Conservation (phyloP, 2,797 vertebrate species). For the Gadopsis bispinosus region DNA sequence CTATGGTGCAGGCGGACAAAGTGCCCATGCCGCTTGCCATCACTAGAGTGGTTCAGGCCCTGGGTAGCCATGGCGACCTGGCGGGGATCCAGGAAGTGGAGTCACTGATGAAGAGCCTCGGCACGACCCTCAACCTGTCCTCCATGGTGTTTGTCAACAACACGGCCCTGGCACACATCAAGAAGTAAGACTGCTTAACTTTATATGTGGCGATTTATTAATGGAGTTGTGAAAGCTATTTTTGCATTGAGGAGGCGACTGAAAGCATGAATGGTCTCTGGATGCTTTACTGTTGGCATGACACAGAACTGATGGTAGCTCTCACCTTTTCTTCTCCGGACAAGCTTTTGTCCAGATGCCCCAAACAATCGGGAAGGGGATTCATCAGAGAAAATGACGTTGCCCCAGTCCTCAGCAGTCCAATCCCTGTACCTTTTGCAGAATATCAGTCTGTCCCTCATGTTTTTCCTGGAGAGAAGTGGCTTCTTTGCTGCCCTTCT, state of each 20-base stretch:
- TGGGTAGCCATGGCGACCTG: conserved; percentile 83
- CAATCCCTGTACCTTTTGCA: too few relatives aligned
- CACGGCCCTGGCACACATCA: conserved; percentile 86
- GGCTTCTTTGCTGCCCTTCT: too few relatives aligned
- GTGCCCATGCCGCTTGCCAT: conserved; percentile 80
- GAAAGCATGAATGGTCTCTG: background rate
- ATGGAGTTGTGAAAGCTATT: background rate
- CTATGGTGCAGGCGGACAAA: conserved; percentile 74
- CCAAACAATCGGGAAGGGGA: too few relatives aligned
- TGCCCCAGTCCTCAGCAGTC: too few relatives aligned
- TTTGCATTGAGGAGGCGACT: background rate
- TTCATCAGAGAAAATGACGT: too few relatives aligned
- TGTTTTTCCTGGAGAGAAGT: too few relatives aligned
- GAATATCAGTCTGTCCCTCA: too few relatives aligned
- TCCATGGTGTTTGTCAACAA: conserved; percentile 89
- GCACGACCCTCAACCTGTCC: conserved; percentile 75
- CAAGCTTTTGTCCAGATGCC: too few relatives aligned
- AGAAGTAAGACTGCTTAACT: conserved; percentile 84
- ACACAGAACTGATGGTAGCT: too few relatives aligned
- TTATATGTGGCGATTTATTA: background rate
- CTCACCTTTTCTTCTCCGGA: too few relatives aligned
- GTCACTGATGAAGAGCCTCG: conserved; percentile 69
- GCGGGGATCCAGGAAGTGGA: conserved; percentile 84
- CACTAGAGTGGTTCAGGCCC: conserved; percentile 82
- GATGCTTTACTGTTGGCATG: too few relatives aligned